These are phyloP conservation scores for Drosophila tsacasi DNA, from an alignment of 1,140 invertebrate genomes.

Conservation along the genomic window DNA sequence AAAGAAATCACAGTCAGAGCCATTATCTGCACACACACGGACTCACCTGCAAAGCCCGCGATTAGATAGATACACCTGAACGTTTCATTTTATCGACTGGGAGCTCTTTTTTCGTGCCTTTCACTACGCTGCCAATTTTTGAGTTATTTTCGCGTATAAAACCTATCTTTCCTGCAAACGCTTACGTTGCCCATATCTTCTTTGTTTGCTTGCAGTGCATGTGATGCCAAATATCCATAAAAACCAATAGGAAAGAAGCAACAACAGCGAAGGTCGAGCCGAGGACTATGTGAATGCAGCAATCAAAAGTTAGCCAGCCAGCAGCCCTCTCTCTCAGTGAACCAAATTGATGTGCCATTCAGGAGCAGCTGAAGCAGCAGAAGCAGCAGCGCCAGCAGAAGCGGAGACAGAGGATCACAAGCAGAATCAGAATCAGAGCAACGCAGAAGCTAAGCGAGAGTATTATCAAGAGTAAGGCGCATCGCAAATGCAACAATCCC, in stretches of 20 bases:
- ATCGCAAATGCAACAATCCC: conserved; percentile 73
- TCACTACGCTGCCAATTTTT: conserved; percentile 40
- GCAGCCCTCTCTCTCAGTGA: conserved; percentile 29
- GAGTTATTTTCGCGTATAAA: conserved; percentile 42
- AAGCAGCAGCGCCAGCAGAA: conserved; percentile 17
- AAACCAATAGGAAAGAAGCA: conserved; percentile 14
- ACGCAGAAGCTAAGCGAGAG: conserved; percentile 79
- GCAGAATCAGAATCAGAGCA: conserved; percentile 40
- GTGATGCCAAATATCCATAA: conserved; percentile 66
- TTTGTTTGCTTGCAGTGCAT: conserved; percentile 63
- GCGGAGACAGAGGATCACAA: conserved; percentile 43
- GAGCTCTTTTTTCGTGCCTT: conserved; percentile 15
- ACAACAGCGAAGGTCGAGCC: not conserved
- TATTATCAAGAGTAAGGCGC: conserved; percentile 60
- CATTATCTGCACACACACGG: conserved; percentile 33
- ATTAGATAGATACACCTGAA: conserved; percentile 59
- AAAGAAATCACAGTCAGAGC: conserved; percentile 55
- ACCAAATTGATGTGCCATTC: conserved; percentile 75
- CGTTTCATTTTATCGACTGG: conserved; percentile 41
- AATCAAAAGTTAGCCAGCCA: conserved; percentile 40
- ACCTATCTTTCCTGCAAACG: conserved; percentile 5
- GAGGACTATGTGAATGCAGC: conserved; percentile 60
- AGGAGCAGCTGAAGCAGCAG: conserved; percentile 27
- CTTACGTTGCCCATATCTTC: not conserved
- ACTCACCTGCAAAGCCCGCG: conserved; percentile 29